These are phyloP conservation scores for Pandion haliaetus DNA, from an alignment of 2,113 vertebrate genomes.

Conservation along the genomic window DNA sequence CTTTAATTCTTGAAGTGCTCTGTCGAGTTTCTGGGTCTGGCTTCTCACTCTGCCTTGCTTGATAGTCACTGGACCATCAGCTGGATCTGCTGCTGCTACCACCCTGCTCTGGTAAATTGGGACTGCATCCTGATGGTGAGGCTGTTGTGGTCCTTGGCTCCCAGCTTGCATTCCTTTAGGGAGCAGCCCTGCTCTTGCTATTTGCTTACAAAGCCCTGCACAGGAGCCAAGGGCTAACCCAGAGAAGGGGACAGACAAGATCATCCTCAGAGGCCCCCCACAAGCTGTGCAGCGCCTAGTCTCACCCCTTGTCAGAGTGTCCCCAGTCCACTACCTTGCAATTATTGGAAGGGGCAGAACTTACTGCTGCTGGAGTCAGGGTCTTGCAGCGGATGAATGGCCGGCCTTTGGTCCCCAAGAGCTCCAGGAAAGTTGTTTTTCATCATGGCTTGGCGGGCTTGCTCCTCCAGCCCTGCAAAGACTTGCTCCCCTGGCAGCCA, in stretches of 20 bases:
- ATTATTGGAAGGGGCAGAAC: slow-evolving; percentile 71
- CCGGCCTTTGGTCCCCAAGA: slow-evolving; percentile 68
- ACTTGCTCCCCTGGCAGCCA: slow-evolving; percentile 80
- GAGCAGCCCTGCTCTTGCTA: background rate
- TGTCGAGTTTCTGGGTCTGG: background rate
- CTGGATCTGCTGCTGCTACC: background rate
- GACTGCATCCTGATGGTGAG: background rate
- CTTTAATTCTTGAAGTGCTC: background rate
- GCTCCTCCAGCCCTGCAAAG: slow-evolving; percentile 81
- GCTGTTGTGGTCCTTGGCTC: background rate
- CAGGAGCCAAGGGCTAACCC: background rate
- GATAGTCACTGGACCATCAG: background rate
- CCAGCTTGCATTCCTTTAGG: background rate
- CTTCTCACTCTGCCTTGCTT: background rate
- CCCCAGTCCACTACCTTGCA: slow-evolving; percentile 51
- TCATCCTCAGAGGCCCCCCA: background rate
- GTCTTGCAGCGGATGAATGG: slow-evolving; percentile 65
- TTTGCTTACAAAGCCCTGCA: background rate
- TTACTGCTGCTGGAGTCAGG: slow-evolving; percentile 78
- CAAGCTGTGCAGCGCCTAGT: background rate
- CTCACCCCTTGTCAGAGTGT: background rate
- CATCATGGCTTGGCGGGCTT: slow-evolving; percentile 82
- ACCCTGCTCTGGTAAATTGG: background rate
- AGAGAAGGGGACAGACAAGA: background rate
- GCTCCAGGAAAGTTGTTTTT: slow-evolving; percentile 75